Evolutionary conservation across 2,797 vertebrate species (phyloP).

Genomic region (Rhinophrynus dorsalis): DNA sequence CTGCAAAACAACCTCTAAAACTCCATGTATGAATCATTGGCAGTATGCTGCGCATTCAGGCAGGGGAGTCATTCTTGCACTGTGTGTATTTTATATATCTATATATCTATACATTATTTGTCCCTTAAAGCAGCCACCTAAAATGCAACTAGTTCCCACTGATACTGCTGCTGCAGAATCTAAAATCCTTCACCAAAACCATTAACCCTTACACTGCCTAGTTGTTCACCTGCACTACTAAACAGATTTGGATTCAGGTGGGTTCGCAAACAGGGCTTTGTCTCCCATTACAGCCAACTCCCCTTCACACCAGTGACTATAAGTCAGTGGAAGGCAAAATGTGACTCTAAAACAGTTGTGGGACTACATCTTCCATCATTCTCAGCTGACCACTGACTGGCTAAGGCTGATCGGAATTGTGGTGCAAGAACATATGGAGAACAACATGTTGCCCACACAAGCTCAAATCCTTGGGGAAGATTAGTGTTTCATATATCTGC

Average conservation of each 20-base stretch:
- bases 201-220: neutral
- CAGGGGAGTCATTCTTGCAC: neutral
- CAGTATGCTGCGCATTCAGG: neutral
- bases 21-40: neutral
- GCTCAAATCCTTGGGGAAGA: no score
- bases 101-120: neutral
- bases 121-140: neutral
- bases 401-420: no score
- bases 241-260: neutral
- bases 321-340: no score
- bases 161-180: neutral
- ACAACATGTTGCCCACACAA: no score
- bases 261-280: neutral
- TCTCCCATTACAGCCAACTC: no score
- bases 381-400: no score
- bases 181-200: neutral
- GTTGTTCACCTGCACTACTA: neutral
- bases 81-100: no score
- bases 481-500: no score
- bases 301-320: no score
- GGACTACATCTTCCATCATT: no score
- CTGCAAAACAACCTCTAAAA: conserved; percentile 7
- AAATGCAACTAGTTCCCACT: neutral
- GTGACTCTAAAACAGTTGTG: no score
- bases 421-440: no score